Base-by-base conservation (phyloP, 2,888 invertebrate species). In the Drosophila subsilvestris region DNA sequence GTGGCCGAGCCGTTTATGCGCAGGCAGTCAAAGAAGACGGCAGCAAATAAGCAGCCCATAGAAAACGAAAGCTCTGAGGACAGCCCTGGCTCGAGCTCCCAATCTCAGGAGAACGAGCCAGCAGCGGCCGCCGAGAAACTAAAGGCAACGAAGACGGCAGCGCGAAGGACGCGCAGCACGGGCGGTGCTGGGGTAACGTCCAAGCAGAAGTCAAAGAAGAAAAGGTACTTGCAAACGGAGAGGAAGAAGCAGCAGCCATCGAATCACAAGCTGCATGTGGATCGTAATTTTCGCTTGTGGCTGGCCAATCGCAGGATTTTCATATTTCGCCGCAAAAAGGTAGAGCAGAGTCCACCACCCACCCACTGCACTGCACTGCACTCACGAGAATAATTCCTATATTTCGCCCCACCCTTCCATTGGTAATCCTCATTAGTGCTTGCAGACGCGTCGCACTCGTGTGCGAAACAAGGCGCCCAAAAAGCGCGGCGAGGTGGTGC, bases 271-370 rank as follows among this genome's bases (percentile, higher is more conserved):
- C 45, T 69, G 37, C 86, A 76, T 4, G 63, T 87, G 50, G 76
- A 58, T 57, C 79, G 89, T 27, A 86, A 78, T 32, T 69, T 90
- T 27, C 84, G 90, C 8, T 71, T 89, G 55, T 90, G 90, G 89
- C 66, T 90, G 69, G 84, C 75, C 25, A 81, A 86, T 43, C 80
- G 88, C 42, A 79, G 86, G 20, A 90, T 90, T 61, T 83, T 86
- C 42, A 90, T 90, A 27, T 77, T 70, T 27, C 79, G 90, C 0
- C 74, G 80, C 9, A 86, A 70, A 42, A 90, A 83, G 73, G 90
- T 82, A 25, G 25, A 25, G 25, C 20, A 62, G 47, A n/a, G 8
- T 22, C 47, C 49, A 48, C 49, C 10, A 7, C 7, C 12, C 22
- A 4, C 22, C 53, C 9, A 29, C 9, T 12, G 25, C 25, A 25